Evolutionary conservation across 2,888 invertebrate species (phyloP), one percentile per base, ranked within the genome.

Genomic region (Diaprepes abbreviatus): DNA sequence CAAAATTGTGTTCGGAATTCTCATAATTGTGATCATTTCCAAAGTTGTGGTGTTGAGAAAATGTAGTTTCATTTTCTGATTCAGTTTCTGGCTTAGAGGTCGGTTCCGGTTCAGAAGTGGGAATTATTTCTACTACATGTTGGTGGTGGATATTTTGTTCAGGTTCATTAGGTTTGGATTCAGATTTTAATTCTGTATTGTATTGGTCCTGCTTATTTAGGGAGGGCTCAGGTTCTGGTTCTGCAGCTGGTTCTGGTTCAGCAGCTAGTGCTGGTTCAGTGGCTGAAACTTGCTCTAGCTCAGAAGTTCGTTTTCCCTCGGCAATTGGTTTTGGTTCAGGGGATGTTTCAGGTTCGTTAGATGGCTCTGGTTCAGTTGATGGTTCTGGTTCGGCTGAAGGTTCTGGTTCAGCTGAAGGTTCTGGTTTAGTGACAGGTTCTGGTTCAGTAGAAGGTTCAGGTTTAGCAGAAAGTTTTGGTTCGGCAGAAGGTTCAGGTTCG

Each of bases 281-380:
- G 76, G 68, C 52, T 48, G 77, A 67, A 63, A 87, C 85, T 1
- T 88, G 72, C 72, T 73, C 74, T n/a, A n/a, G 40, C 67, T 77
- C 73, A 40, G 74, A 24, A 58, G 64, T 64, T 48, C 78, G 74
- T 76, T 78, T 75, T 55, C 77, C 75, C 71, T 75, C 74, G 12
- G 77, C 38, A 59, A 69, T 24, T 3, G 80, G 73, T 59, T 75
- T 77, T 7, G 33, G 70, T 72, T 69, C 73, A 65, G 84, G 52
- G 71, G 50, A 57, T 33, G 79, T 71, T 75, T 77, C 75, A 9
- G 78, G 72, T 62, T 76, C 74, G 59, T 78, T 63, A 24, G 72
- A 55, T 7, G 77, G 70, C 74, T 79, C 17, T 12, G 74, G 73
- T 71, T 72, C 73, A n/a, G 76, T 50, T 52, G 72, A 45, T 9